Percentiles rank a stretch among this genome's conserved stretches.
phyloP scores from a whole-genome alignment of 2,113 vertebrate genomes.

The Dasyornis broadbenti region DNA sequence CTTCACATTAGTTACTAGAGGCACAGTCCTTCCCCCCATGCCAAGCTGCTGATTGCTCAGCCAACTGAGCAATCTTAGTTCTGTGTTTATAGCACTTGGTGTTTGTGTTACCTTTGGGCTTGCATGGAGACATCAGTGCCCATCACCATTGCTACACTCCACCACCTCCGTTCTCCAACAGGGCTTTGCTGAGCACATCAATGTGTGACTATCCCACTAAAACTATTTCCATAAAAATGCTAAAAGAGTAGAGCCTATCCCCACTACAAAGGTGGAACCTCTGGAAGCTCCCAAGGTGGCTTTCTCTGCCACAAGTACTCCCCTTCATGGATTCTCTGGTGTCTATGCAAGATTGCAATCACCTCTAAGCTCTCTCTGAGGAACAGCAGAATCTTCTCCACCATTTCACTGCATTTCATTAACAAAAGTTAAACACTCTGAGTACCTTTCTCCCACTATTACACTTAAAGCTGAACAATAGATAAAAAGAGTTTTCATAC shows the following conservation, averaged over 20 bases:
- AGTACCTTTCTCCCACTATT: not conserved
- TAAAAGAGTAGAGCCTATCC: not conserved
- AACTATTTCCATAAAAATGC: not conserved
- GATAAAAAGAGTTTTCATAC: not conserved
- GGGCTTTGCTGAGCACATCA: not conserved
- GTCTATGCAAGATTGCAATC: not conserved
- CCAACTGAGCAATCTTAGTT: not conserved
- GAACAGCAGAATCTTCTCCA: not conserved
- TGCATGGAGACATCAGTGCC: not conserved
- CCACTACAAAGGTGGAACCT: not conserved
- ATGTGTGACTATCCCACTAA: not conserved
- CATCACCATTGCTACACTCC: not conserved
- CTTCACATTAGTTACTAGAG: not conserved
- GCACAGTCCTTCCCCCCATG: rapidly evolving
- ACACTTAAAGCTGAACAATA: not conserved
- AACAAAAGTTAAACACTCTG: not conserved
- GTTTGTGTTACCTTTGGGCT: not conserved
- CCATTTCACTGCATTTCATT: not conserved
- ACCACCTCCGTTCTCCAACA: not conserved
- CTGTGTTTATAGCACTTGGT: not conserved
- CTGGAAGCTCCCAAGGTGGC: not conserved
- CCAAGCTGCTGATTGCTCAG: not conserved
- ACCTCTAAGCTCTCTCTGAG: not conserved
- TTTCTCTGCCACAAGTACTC: not conserved
- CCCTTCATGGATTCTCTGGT: not conserved